phyloP scores from a whole-genome alignment of 2,888 invertebrate species.

The Phengaris arion region DNA sequence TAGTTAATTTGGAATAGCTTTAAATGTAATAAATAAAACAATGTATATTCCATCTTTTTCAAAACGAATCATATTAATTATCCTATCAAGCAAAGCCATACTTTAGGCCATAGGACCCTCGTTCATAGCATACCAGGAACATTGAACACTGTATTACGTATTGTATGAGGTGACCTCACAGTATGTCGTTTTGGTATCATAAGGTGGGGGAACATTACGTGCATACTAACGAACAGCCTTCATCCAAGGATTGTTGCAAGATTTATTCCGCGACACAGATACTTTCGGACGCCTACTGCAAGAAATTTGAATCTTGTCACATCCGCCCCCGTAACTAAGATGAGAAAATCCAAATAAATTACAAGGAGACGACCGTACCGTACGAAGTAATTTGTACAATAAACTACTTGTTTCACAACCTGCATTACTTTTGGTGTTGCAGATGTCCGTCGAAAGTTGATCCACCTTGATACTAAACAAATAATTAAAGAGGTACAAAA shows the following conservation, averaged over 20 bases:
- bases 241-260: slow-evolving; percentile 24
- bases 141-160: not conserved
- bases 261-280: slow-evolving; percentile 10
- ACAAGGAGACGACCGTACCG: not conserved
- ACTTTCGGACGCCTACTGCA: slow-evolving; percentile 22
- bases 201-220: slow-evolving; percentile 13
- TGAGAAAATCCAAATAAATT: not conserved
- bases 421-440: not conserved
- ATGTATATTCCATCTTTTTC: not conserved
- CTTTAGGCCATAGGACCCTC: not conserved
- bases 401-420: not conserved
- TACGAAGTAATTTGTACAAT: not conserved
- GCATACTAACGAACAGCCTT: slow-evolving; percentile 24
- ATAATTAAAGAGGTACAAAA: not conserved
- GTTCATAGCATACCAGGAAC: not conserved
- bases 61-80: too few species aligned
- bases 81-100: not conserved
- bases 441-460: not conserved
- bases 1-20: not conserved
- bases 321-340: not conserved
- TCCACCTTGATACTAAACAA: not conserved
- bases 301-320: slow-evolving; percentile 13
- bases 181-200: slow-evolving; percentile 7
- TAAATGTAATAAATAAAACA: not conserved
- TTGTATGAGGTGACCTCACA: not conserved